phyloP scores from a whole-genome alignment of 2,113 vertebrate species.

The Phalacrocorax pelagicus region DNA sequence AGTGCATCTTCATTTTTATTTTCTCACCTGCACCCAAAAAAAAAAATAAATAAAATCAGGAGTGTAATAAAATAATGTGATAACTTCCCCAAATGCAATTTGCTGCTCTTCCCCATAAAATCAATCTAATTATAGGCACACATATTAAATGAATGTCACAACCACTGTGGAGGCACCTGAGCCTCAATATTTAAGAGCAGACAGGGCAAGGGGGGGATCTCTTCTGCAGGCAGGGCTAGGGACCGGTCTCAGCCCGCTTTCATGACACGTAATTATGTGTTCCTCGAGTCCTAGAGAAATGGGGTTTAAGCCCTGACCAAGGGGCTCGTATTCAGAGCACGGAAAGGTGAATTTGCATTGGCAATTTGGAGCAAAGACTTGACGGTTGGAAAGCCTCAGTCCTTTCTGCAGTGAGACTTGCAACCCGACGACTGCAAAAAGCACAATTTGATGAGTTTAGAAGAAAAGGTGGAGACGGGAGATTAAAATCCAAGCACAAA shows the following conservation, averaged over 20 bases:
- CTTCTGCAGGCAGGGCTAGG: not conserved
- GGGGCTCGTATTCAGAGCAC: not conserved
- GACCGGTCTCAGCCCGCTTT: not conserved
- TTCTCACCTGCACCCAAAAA: not conserved
- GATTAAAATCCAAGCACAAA: not conserved
- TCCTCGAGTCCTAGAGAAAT: not conserved
- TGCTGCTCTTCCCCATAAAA: slow-evolving; percentile 48
- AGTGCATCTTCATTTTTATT: not conserved
- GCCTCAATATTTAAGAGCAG: not conserved
- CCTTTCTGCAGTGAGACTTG: not conserved
- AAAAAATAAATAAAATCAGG: not conserved
- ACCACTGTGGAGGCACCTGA: not conserved
- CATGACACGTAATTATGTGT: not conserved
- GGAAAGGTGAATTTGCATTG: accelerated
- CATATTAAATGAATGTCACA: slow-evolving; percentile 45
- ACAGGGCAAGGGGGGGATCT: not conserved
- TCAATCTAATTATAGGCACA: slow-evolving; percentile 51
- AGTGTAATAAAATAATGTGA: slow-evolving; percentile 38
- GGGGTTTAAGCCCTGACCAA: not conserved
- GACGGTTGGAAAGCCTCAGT: accelerated
- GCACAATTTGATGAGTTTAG: not conserved
- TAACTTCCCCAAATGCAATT: slow-evolving; percentile 48
- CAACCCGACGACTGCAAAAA: not conserved
- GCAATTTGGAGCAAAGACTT: not conserved
- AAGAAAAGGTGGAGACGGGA: not conserved